Base-by-base conservation (phyloP, 2,113 vertebrate genomes). In the Thryonomys swinderianus region DNA sequence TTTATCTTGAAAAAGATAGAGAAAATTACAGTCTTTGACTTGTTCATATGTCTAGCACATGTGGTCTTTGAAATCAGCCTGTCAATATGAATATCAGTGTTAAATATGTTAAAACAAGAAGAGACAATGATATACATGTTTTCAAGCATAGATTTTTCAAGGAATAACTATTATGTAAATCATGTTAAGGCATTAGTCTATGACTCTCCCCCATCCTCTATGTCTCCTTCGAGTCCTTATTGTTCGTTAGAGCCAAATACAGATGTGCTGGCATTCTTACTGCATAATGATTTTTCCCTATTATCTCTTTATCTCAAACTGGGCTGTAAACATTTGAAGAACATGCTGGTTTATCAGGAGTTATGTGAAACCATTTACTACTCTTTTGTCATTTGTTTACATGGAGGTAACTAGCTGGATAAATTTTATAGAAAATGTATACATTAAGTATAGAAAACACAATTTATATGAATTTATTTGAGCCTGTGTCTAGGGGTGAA, bases 41-140 rank as follows among this genome's bases (percentile, higher is more conserved):
- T 90, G 9, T 62, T 96, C 21, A 48, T 89, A n/a, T 40, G 95
- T 92, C 16, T 61, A 66, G 8, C 91, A 92, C 12, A 12, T 96
- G 79, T 95, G 59, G 53, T 64, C 95, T 97, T 71, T 61, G 85
- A 96, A 66, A 95, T 32, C 80, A 92, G n/a, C 25, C 20, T 90
- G 74, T 23, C 11, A 67, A 42, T 55, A 5, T 55, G 51, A 73
- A 30, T 78, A 32, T 21, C 10, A 59, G 82, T 91, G 8, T 84
- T 86, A 55, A 84, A 17, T 59, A 91, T 90, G 42, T 93, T 81
- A 78, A 93, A 93, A 82, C 23, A 51, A n/a, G 21, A 90, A 45
- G 25, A 81, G 21, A 80, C 73, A 91, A 84, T 48, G 90, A 34
- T 76, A 85, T 90, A 76, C 16, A 55, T 81, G 5, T 91, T 85